A percentile compares a stretch with the other conserved stretches of the same genome.
These are phyloP conservation scores for Phalanger gymnotis DNA, from an alignment of 2,797 vertebrate species.

Conservation along the genomic window DNA sequence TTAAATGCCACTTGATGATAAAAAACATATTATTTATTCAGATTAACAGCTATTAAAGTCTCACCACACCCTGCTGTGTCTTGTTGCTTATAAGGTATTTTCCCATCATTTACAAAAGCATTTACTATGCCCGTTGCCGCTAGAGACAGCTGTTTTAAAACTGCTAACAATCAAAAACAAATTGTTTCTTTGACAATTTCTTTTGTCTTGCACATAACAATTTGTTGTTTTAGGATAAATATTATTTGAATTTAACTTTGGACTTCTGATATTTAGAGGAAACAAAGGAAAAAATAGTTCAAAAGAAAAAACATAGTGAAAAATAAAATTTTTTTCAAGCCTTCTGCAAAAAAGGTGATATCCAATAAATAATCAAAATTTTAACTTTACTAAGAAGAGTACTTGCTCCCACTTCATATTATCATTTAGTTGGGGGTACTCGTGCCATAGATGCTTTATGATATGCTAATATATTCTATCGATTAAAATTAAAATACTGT, in stretches of 20 bases:
- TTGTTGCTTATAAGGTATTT: slow-evolving; percentile 74
- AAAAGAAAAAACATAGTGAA: slow-evolving; percentile 17
- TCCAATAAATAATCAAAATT: slow-evolving; percentile 13
- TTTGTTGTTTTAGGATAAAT: slow-evolving; percentile 42
- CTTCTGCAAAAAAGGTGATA: neutral
- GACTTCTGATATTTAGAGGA: neutral
- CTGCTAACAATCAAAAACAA: slow-evolving; percentile 12
- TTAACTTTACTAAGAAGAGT: slow-evolving; percentile 40
- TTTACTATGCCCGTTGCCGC: neutral
- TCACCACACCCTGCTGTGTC: slow-evolving; percentile 74
- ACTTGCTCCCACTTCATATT: slow-evolving; percentile 17
- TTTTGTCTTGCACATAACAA: neutral
- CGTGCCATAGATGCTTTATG: slow-evolving; percentile 15
- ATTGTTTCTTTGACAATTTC: slow-evolving; percentile 8
- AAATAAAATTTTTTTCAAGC: neutral
- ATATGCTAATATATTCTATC: slow-evolving; percentile 2
- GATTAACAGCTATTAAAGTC: slow-evolving; percentile 81
- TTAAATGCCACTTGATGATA: slow-evolving; percentile 83
- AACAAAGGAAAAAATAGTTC: neutral
- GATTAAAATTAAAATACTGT: slow-evolving; percentile 25
- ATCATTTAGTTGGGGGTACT: slow-evolving; percentile 55
- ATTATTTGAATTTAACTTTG: slow-evolving; percentile 36
- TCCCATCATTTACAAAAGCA: slow-evolving; percentile 65
- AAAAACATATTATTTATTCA: slow-evolving; percentile 85
- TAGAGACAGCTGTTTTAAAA: slow-evolving; percentile 57